Percentiles rank a stretch among this genome's conserved stretches.
These are phyloP conservation scores for Ceraclea dissimilis DNA, from an alignment of 2,888 invertebrate genomes.

Conservation along the genomic window DNA sequence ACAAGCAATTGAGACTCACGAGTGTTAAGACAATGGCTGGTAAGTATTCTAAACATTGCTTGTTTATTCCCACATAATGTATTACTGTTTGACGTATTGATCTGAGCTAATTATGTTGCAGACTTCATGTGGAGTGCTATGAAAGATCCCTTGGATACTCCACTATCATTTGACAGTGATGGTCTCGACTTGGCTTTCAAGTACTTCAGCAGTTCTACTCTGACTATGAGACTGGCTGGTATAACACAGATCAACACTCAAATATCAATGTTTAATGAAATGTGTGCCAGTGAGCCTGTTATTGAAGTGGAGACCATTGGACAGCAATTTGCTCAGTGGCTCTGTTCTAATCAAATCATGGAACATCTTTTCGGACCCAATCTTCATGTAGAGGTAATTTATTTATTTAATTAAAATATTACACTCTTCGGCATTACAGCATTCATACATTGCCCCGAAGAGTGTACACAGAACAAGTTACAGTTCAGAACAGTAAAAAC, in stretches of 20 bases:
- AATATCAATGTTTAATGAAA: slow-evolving; percentile 84
- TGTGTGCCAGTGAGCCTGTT: slow-evolving; percentile 81
- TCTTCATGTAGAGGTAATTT: slow-evolving; percentile 80
- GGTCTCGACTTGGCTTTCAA: slow-evolving; percentile 91
- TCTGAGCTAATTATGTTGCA: slow-evolving; percentile 31
- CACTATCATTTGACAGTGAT: slow-evolving; percentile 80
- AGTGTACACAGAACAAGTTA: too few relatives aligned
- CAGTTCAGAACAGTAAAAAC: neutral
- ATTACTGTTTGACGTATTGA: neutral
- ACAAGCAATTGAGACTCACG: slow-evolving; percentile 82
- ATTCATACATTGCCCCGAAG: too few relatives aligned
- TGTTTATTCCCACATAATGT: too few relatives aligned
- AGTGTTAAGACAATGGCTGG: slow-evolving; percentile 90
- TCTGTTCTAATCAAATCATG: slow-evolving; percentile 82
- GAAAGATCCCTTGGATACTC: slow-evolving; percentile 83
- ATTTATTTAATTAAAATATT: neutral
- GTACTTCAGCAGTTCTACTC: slow-evolving; percentile 88
- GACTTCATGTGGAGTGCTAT: slow-evolving; percentile 95
- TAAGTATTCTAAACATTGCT: too few relatives aligned
- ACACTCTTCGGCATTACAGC: too few relatives aligned
- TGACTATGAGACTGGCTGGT: slow-evolving; percentile 89
- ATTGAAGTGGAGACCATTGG: slow-evolving; percentile 81
- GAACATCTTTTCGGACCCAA: slow-evolving; percentile 96
- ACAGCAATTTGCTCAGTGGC: slow-evolving; percentile 79
- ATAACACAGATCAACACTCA: slow-evolving; percentile 93